Evolutionary conservation across 2,888 invertebrate genomes (phyloP).

Genomic region (Pachydiplax longipennis): DNA sequence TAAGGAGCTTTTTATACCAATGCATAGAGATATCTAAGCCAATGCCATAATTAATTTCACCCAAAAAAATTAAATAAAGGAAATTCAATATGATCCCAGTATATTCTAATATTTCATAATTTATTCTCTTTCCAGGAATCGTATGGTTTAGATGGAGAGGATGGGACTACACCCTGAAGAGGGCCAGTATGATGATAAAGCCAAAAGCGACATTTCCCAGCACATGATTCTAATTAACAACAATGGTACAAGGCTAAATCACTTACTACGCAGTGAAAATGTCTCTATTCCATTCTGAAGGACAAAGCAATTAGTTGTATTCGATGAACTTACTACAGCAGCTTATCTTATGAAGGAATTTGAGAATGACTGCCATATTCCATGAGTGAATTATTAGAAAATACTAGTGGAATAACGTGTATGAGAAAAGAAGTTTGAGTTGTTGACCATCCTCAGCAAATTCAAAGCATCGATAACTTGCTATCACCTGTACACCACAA

Average conservation of each 20-base stretch:
- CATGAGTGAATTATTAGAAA: conserved; percentile 28
- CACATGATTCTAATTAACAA: conserved; percentile 49
- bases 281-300: conserved; percentile 40
- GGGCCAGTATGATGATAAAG: conserved; percentile 91
- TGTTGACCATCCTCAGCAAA: background rate
- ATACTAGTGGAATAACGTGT: conserved; percentile 34
- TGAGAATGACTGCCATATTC: conserved; percentile 32
- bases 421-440: conserved; percentile 1
- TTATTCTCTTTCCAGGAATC: conserved; percentile 67
- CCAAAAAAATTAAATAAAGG: too few species aligned
- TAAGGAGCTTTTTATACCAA: too few species aligned
- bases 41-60: too few species aligned
- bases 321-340: conserved; percentile 43
- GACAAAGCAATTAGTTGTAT: conserved; percentile 31
- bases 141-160: conserved; percentile 96
- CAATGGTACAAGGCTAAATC: conserved; percentile 17
- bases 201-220: conserved; percentile 71
- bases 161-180: conserved; percentile 92
- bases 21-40: too few species aligned
- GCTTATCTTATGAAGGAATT: conserved; percentile 40
- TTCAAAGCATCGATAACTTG: background rate
- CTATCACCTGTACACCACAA: conserved; percentile 20
- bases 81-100: too few species aligned
- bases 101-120: background rate
- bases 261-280: conserved; percentile 14